These are phyloP conservation scores for Scomber japonicus DNA, from an alignment of 2,113 vertebrate species.

Conservation along the genomic window DNA sequence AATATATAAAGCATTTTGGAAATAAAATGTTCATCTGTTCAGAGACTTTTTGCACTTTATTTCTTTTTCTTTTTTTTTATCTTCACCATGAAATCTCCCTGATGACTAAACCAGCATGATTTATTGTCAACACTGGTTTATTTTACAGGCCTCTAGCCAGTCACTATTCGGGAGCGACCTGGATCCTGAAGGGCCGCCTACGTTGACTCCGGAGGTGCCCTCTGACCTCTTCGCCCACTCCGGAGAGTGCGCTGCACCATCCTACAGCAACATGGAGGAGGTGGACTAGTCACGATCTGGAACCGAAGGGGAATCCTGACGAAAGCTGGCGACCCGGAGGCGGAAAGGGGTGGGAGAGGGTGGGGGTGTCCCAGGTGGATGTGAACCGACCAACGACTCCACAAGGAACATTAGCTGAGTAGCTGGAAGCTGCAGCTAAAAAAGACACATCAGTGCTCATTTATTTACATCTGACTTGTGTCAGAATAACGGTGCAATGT, in stretches of 20 bases:
- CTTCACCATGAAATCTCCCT: neutral
- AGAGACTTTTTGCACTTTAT: conserved; percentile 30
- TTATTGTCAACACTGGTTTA: conserved; percentile 82
- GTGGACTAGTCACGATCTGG: conserved; percentile 86
- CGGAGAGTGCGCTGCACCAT: conserved; percentile 88
- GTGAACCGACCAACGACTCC: neutral
- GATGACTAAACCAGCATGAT: conserved; percentile 6
- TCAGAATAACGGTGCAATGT: conserved; percentile 2
- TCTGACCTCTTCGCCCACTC: conserved; percentile 89
- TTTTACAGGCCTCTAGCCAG: conserved; percentile 94
- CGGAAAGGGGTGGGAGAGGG: too few species aligned
- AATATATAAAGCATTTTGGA: conserved; percentile 38
- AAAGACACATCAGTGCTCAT: conserved; percentile 38
- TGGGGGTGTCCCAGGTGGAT: neutral
- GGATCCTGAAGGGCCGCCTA: conserved; percentile 89
- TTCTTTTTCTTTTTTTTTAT: conserved; percentile 2
- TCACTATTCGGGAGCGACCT: conserved; percentile 88
- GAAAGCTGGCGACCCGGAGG: neutral
- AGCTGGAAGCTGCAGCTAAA: neutral
- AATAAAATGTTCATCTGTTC: conserved; percentile 64
- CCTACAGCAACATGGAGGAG: conserved; percentile 99
- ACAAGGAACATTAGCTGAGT: neutral
- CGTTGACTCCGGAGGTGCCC: conserved; percentile 86
- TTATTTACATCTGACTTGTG: conserved; percentile 33
- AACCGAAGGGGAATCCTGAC: neutral